A percentile compares a stretch with the other conserved stretches of the same genome.
Evolutionary conservation across 2,113 vertebrate species (phyloP).

Genomic region (Pica pica): DNA sequence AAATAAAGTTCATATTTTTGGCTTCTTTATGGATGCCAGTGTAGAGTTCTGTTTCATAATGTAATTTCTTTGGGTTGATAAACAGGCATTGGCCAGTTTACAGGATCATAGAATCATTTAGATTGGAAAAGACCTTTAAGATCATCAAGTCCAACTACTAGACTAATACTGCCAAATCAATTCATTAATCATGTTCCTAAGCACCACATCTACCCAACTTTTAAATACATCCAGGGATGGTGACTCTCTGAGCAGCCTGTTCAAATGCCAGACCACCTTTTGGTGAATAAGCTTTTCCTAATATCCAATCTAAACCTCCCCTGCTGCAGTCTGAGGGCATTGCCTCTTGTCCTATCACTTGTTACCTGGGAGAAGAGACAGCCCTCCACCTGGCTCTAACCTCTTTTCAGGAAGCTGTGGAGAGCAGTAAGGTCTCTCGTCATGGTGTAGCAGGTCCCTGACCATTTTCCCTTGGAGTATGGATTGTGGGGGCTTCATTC

Average conservation of each 20-base stretch:
- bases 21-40: not conserved
- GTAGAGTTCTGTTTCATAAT: not conserved
- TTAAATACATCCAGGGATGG: not conserved
- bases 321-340: not conserved
- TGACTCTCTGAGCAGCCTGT: not conserved
- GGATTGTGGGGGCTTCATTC: not conserved
- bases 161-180: not conserved
- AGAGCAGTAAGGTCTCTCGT: not conserved
- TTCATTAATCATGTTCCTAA: not conserved
- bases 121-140: not conserved
- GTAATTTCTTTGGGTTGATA: not conserved
- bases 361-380: not conserved
- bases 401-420: not conserved
- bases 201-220: not conserved
- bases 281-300: not conserved
- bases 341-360: not conserved
- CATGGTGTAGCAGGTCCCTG: not conserved
- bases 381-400: not conserved
- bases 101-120: not conserved
- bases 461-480: not conserved
- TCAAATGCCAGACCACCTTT: not conserved
- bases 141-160: not conserved
- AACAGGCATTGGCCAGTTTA: not conserved
- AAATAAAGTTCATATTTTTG: not conserved
- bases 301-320: not conserved